Base-by-base conservation (phyloP, 2,797 vertebrate species). In the Phaenicophaeus curvirostris region DNA sequence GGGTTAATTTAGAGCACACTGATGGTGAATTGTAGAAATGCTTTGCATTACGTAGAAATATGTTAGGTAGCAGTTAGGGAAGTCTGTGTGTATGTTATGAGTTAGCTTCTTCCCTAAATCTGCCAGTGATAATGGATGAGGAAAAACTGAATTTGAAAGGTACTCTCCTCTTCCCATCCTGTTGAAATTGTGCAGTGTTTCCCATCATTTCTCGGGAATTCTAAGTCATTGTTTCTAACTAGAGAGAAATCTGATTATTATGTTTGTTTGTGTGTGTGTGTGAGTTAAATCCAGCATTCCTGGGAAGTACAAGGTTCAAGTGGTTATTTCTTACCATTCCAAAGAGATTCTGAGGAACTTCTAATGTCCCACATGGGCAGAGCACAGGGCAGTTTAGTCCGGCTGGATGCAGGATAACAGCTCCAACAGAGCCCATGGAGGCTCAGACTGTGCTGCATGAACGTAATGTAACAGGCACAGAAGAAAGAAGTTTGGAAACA, bases 321-420 rank as follows among this genome's bases (percentile, higher is more conserved):
- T n/a, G 12, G 11, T 39, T 48, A 39, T 65, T 78, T 87, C 57
- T 82, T 59, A 13, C n/a, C 13, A 4, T 54, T 74, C 8, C 23
- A 19, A 73, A 42, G 27, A 63, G 58, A 53, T 58, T 41, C 14
- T 48, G 57, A 74, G 31, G 12, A 78, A 42, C 13, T 77, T 66
- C 13, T 50, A 48, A 31, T 28, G 33, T 42, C 31, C n/a, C 1
- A 0, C 0, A 0, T 59, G 63, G 13, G 24, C 20, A 28, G 30
- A 28, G 57, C 30, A 33, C 27, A 50, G 37, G 17, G 41, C 55
- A 44, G 39, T 39, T 24, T 35, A 23, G 51, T 51, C 41, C 65
- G 76, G 28, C 54, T 84, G 82, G n/a, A 39, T 44, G 39, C 50
- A 87, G 50, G 42, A 12, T 25, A 72, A 50, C 20, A 42, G 25